A percentile compares a stretch with the other conserved stretches of the same genome.
Evolutionary conservation across 1,140 invertebrate genomes (phyloP).

Genomic region (Phymorhynchus buccinoides): DNA sequence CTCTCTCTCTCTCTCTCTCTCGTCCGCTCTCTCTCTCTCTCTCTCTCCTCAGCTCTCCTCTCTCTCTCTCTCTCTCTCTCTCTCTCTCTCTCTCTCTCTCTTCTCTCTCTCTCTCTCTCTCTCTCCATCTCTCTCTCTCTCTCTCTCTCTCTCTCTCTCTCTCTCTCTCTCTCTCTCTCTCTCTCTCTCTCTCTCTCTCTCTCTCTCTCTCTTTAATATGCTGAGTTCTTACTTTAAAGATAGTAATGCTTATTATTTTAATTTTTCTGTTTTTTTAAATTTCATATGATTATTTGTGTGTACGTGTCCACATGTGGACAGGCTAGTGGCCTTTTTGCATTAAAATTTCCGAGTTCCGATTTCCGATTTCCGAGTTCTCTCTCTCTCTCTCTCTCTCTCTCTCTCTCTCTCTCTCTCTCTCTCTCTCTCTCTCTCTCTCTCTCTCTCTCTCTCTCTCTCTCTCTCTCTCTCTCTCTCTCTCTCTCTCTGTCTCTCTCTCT

Average conservation of each 20-base stretch:
- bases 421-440: too few relatives aligned
- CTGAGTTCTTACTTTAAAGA: too few relatives aligned
- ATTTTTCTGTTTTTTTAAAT: too few relatives aligned
- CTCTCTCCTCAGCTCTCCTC: neutral
- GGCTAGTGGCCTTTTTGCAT: too few relatives aligned
- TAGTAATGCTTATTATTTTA: too few relatives aligned
- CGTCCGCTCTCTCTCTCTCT: neutral
- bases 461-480: neutral
- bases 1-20: neutral
- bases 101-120: neutral
- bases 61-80: neutral
- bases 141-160: constrained; percentile 1
- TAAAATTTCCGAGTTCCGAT: too few relatives aligned
- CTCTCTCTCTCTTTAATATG: constrained; percentile 1
- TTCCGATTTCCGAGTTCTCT: too few relatives aligned
- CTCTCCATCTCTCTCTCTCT: neutral
- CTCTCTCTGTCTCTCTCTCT: neutral
- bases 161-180: neutral
- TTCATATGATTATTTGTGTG: too few relatives aligned
- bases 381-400: neutral
- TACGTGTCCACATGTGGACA: too few relatives aligned
- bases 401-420: neutral
- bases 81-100: too few relatives aligned
- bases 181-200: constrained; percentile 9
- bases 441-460: too few relatives aligned